Evolutionary conservation across 1,140 invertebrate genomes (phyloP), one percentile per base, ranked within the genome.

Genomic region (Drosophila miranda): DNA sequence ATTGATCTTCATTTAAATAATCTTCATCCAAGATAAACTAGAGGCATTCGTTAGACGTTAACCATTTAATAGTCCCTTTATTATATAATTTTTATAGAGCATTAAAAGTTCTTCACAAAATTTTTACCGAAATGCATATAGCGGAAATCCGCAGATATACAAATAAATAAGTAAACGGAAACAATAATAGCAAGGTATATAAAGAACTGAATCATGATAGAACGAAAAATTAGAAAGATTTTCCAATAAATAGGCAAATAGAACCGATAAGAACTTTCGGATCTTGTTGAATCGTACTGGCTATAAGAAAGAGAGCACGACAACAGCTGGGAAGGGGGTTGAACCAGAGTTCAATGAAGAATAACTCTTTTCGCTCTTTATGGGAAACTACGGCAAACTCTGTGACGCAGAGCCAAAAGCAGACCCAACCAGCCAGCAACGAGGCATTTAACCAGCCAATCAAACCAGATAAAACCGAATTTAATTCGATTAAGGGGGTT

Each of bases 401-500:
- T 55, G 34, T 51, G 64, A 68, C 62, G 64, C 62, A 55, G 42
- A 68, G 64, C 26, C 41, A 64, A 54, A 54, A 21, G 43, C 42
- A 48, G 57, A 34, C 58, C 44, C 55, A 9, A 13, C 28, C 38
- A 55, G 30, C 54, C 58, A 56, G 26, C 70, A 67, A 28, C 61
- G 45, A 57, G 28, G 41, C 34, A 11, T 38, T 11, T 11, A 38
- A 38, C 48, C 49, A 8, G 74, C 73, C 75, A 88, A 83, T 69
- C 68, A 90, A 90, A 90, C 88, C 78, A 84, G 88, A 90, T 90
- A 89, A 76, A 90, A 84, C 88, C 82, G 88, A 90, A 69, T 90
- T 90, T 78, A 90, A 84, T 90, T 90, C 82, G 88, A 84, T 90
- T 78, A 78, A 84, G 60, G 77, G 67, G 79, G 83, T 87, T 77